Conservation (phyloP, 2,888 invertebrate genomes). For the Amblyjoppa proteus region DNA sequence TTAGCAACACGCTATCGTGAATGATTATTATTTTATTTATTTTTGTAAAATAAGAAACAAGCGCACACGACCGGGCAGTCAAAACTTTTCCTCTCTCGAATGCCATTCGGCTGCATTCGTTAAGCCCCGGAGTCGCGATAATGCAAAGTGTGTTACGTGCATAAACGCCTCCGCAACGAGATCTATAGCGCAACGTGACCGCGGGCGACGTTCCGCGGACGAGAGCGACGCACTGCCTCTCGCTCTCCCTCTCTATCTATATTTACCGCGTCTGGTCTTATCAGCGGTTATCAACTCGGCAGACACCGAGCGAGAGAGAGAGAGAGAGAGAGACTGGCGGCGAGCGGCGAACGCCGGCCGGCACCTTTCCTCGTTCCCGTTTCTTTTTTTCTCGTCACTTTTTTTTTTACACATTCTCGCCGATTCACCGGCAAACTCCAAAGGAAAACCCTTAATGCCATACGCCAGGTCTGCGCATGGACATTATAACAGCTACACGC, state of each 20-base stretch:
- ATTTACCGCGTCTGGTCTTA: slow-evolving; percentile 75
- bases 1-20: slow-evolving; percentile 13
- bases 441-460: background rate
- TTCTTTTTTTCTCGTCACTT: background rate
- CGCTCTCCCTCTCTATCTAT: slow-evolving; percentile 68
- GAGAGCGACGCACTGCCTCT: slow-evolving; percentile 43
- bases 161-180: slow-evolving; percentile 51
- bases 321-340: background rate
- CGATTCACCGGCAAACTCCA: background rate
- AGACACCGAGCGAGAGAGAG: slow-evolving; percentile 58
- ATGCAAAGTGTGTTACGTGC: slow-evolving; percentile 32
- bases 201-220: slow-evolving; percentile 30
- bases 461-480: background rate
- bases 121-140: slow-evolving; percentile 24
- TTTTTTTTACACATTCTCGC: slow-evolving; percentile 7
- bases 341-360: slow-evolving; percentile 21
- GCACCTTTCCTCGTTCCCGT: slow-evolving; percentile 10
- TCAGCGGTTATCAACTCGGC: slow-evolving; percentile 76
- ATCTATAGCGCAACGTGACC: slow-evolving; percentile 38
- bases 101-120: slow-evolving; percentile 17
- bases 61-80: background rate
- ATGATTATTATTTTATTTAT: background rate
- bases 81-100: slow-evolving; percentile 30
- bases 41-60: background rate
- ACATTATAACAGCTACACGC: background rate